Base-by-base conservation (phyloP, 1,140 invertebrate genomes). In the Drosophila hydei region DNA sequence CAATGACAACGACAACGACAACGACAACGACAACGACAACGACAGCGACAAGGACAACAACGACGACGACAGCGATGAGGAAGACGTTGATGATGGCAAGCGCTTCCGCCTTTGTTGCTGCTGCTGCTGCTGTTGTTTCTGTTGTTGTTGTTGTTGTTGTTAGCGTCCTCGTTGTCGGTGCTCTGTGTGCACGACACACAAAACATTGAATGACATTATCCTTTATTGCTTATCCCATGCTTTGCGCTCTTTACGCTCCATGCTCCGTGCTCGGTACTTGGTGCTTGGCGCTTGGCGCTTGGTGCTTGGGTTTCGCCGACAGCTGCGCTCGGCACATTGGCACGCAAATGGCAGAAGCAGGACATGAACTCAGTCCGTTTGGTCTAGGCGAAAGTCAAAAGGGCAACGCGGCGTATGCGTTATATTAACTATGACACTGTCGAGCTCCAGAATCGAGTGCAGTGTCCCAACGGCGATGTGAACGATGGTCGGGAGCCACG, bases 161-260 rank as follows among this genome's bases (percentile, higher is more conserved):
- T 70, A 47, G 33, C 61, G 43, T 51, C 52, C 52, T 47, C 51
- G 27, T 51, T 72, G 62, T 45, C 69, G 42, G 42, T 63, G 63
- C 58, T 72, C 55, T 69, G 43, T 72, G 73, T 71, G 73, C 72
- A 69, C 63, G 73, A 79, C 81, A 81, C 77, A 85, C 81, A 85
- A 85, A 87, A 76, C 78, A 89, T 87, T 85, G 87, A 87, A 90
- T 90, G 87, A 87, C 87, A 90, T 90, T 90, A 90, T 87, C 87
- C 87, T 90, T 90, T 90, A 90, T 87, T 90, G 87, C 84, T 88
- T 88, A 89, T 88, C 84, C 84, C 75, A 87, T 78, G 83, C 81
- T 77, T 78, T 68, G 64, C 73, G 33, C 62, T 78, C 54, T 14
- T 42, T 64, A 27, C 36, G 45, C 58, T 65, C 58, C 36, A 4